Evolutionary conservation across 2,888 invertebrate genomes (phyloP).

Genomic region (Notocelia uddmanniana): DNA sequence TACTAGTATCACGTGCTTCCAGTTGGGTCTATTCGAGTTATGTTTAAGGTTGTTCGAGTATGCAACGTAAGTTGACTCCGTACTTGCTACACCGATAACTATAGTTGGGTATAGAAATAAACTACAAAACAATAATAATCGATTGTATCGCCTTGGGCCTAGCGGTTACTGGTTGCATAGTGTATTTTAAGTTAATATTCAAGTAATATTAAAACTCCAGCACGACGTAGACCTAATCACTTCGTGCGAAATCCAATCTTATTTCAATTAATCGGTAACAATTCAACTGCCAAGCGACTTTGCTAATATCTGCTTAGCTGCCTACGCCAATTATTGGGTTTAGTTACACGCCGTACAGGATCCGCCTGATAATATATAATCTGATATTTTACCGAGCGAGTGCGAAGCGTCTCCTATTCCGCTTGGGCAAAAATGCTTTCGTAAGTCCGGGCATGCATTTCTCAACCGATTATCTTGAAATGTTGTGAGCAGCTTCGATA

Average conservation of each 20-base stretch:
- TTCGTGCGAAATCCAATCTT: background rate
- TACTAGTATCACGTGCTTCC: background rate
- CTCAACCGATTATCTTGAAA: too few relatives aligned
- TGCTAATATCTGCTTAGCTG: too few relatives aligned
- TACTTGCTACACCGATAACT: slow-evolving; percentile 11
- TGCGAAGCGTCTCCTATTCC: too few relatives aligned
- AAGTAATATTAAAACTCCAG: background rate
- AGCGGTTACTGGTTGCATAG: background rate
- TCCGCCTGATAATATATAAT: too few relatives aligned
- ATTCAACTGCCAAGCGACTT: too few relatives aligned
- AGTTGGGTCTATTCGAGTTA: background rate
- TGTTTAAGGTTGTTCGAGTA: background rate
- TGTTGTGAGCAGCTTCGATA: too few relatives aligned
- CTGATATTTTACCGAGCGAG: too few relatives aligned
- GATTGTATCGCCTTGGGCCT: slow-evolving; percentile 9
- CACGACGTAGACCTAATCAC: slow-evolving; percentile 4
- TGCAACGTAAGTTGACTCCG: background rate
- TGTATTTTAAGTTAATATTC: slow-evolving; percentile 11
- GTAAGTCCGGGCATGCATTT: too few relatives aligned
- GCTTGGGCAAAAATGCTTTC: too few relatives aligned
- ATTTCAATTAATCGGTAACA: background rate
- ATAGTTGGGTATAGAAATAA: background rate
- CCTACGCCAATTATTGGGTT: too few relatives aligned
- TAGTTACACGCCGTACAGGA: too few relatives aligned
- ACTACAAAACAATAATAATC: slow-evolving; percentile 27